Evolutionary conservation across 2,113 vertebrate genomes (phyloP).

Genomic region (Gadus macrocephalus): DNA sequence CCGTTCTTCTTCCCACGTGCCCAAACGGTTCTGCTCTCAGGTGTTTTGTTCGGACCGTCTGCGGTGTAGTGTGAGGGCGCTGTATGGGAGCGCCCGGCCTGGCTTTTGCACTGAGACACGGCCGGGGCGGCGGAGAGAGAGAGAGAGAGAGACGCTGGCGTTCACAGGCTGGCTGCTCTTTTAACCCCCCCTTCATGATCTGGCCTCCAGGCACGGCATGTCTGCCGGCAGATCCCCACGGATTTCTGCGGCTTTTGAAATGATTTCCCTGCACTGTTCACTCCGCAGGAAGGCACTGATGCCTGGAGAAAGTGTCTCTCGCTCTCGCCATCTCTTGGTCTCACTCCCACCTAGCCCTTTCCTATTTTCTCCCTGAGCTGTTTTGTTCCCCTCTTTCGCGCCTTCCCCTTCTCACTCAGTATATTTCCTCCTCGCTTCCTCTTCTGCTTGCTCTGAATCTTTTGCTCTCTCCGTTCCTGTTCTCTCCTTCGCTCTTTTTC

Average conservation of each 20-base stretch:
- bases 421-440: too few relatives aligned
- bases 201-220: conserved; percentile 63
- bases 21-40: conserved; percentile 56
- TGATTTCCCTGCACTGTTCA: conserved; percentile 54
- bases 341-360: too few relatives aligned
- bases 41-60: conserved; percentile 45
- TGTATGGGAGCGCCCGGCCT: not conserved
- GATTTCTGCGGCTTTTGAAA: conserved; percentile 70
- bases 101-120: not conserved
- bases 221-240: conserved; percentile 64
- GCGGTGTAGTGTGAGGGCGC: not conserved
- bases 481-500: too few relatives aligned
- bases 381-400: too few relatives aligned
- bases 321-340: not conserved
- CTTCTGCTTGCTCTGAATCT: too few relatives aligned
- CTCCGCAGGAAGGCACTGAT: conserved; percentile 60
- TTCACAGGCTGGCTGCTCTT: conserved; percentile 45
- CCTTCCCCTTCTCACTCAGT: too few relatives aligned
- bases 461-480: too few relatives aligned
- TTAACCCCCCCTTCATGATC: conserved; percentile 53
- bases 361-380: too few relatives aligned
- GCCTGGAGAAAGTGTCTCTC: conserved; percentile 54
- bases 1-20: conserved; percentile 25
- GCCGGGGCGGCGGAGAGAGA: conserved; percentile 27
- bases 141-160: conserved; percentile 49